These are phyloP conservation scores for Lithophane semibrunnea DNA, from an alignment of 2,888 invertebrate species.

Conservation along the genomic window DNA sequence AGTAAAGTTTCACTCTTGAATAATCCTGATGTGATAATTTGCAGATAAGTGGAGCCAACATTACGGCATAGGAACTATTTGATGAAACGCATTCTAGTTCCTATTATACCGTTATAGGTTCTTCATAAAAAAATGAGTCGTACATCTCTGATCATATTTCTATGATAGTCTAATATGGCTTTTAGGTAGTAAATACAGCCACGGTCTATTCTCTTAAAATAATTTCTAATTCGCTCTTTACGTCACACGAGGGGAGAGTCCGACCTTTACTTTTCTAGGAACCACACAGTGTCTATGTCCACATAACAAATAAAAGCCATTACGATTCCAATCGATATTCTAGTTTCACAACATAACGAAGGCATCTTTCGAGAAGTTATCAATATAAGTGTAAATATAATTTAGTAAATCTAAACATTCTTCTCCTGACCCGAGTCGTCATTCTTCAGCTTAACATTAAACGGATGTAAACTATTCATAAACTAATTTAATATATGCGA, in stretches of 20 bases:
- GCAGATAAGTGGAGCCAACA: too few species aligned
- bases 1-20: neutral
- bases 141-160: too few species aligned
- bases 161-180: too few species aligned
- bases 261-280: constrained; percentile 26
- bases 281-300: constrained; percentile 2
- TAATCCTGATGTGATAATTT: neutral
- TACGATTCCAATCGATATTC: constrained; percentile 25
- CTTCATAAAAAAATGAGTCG: too few species aligned
- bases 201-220: neutral
- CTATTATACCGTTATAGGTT: too few species aligned
- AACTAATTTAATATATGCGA: constrained; percentile 35
- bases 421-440: constrained; percentile 11
- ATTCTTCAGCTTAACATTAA: constrained; percentile 43
- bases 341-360: constrained; percentile 22
- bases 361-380: constrained; percentile 28
- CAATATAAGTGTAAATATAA: constrained; percentile 21
- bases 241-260: constrained; percentile 29
- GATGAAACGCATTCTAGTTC: too few species aligned
- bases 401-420: constrained; percentile 30
- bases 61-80: too few species aligned
- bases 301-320: constrained; percentile 22
- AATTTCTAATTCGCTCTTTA: constrained; percentile 29
- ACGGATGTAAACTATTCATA: constrained; percentile 36
- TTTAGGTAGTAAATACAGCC: neutral